Percentiles rank a stretch among this genome's conserved stretches.
phyloP scores from a whole-genome alignment of 2,113 vertebrate genomes.

The Eonycteris spelaea region DNA sequence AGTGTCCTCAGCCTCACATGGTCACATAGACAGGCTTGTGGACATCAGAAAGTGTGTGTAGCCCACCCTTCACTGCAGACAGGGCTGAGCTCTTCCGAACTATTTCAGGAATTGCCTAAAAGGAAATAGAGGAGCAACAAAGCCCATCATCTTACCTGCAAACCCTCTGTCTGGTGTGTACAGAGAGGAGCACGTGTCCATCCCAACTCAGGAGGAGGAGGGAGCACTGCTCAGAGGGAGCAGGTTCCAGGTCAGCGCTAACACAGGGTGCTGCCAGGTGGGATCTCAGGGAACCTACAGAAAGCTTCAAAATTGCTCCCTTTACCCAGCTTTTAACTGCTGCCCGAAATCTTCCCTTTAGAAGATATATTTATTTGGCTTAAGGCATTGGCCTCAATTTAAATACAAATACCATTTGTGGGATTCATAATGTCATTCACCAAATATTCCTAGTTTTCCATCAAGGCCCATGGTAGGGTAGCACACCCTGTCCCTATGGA shows the following conservation, averaged over 20 bases:
- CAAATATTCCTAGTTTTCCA: neutral
- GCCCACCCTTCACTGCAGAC: neutral
- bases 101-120: neutral
- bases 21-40: rapidly evolving
- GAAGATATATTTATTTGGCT: neutral
- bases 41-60: neutral
- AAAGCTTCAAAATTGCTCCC: neutral
- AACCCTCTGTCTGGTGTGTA: neutral
- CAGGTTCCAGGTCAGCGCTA: neutral
- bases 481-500: neutral
- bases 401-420: neutral
- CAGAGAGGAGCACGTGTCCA: neutral
- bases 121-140: neutral
- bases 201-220: neutral
- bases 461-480: neutral
- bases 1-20: neutral
- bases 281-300: neutral
- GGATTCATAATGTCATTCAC: neutral
- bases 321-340: neutral
- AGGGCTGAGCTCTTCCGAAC: neutral
- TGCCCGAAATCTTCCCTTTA: neutral
- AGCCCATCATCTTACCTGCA: neutral
- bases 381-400: neutral
- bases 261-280: neutral
- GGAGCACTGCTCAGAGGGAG: rapidly evolving